phyloP scores from a whole-genome alignment of 2,113 vertebrate genomes.

The Cheilinus undulatus region DNA sequence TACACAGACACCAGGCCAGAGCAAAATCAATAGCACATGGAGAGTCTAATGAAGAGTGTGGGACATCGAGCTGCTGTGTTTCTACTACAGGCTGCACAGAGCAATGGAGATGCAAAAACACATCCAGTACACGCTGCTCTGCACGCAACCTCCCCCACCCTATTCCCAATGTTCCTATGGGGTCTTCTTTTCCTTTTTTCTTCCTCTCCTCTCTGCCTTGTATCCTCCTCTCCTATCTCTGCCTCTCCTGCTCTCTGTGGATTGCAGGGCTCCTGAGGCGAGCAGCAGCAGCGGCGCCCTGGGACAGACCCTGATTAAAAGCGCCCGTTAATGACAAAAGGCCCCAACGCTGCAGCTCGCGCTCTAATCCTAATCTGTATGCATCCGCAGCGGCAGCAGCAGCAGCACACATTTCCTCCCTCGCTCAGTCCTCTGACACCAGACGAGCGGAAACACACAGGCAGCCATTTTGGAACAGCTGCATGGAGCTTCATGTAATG shows the following conservation, averaged over 20 bases:
- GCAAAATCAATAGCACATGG: conserved; percentile 68
- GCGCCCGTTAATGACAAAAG: conserved; percentile 76
- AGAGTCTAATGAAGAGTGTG: conserved; percentile 34
- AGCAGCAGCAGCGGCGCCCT: conserved; percentile 61
- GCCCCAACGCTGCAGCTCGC: conserved; percentile 58
- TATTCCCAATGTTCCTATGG: conserved; percentile 51
- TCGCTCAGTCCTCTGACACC: conserved; percentile 55
- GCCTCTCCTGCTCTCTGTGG: conserved; percentile 56
- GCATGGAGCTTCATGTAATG: conserved; percentile 75
- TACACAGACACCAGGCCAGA: conserved; percentile 59
- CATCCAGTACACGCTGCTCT: conserved; percentile 41
- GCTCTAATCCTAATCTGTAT: conserved; percentile 81
- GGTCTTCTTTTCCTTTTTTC: conserved; percentile 43
- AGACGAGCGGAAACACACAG: conserved; percentile 56
- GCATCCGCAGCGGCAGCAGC: conserved; percentile 53
- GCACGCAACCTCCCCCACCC: conserved; percentile 62
- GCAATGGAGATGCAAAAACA: conserved; percentile 56
- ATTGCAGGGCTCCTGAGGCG: conserved; percentile 61
- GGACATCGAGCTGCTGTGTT: conserved; percentile 63
- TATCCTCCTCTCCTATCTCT: conserved; percentile 37
- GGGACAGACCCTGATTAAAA: conserved; percentile 77
- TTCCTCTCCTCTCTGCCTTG: conserved; percentile 31
- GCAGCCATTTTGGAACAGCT: conserved; percentile 82
- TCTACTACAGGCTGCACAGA: conserved; percentile 41
- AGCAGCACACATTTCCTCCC: conserved; percentile 60